Conservation (phyloP, 1,140 invertebrate genomes). For the Brachionus koreanus region DNA sequence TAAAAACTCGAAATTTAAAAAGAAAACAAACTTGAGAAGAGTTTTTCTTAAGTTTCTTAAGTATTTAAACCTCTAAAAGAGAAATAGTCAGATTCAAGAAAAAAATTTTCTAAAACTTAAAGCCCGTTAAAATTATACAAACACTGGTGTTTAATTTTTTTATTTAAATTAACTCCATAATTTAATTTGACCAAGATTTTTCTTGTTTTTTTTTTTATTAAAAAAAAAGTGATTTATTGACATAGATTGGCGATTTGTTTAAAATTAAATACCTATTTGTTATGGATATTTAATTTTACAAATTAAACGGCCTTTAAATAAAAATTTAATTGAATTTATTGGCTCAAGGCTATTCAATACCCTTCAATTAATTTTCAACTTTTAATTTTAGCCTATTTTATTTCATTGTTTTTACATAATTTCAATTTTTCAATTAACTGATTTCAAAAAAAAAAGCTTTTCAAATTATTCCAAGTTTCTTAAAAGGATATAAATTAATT, state of each 20-base stretch:
- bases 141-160: slow-evolving; percentile 2
- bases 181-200: background rate
- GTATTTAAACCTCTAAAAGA: slow-evolving; percentile 23
- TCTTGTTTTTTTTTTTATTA: background rate
- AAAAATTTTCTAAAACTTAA: background rate
- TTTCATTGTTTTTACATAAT: background rate
- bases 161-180: slow-evolving; percentile 1
- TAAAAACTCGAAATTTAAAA: slow-evolving; percentile 27
- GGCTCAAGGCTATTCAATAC: background rate
- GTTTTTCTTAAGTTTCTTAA: slow-evolving; percentile 20
- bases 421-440: background rate
- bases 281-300: background rate
- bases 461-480: background rate
- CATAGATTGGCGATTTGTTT: background rate
- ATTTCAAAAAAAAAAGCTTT: background rate
- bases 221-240: slow-evolving; percentile 2
- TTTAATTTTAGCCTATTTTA: background rate
- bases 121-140: slow-evolving; percentile 7
- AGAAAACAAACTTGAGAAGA: slow-evolving; percentile 24
- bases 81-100: slow-evolving; percentile 10
- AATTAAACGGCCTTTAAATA: background rate
- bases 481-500: background rate
- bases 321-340: background rate
- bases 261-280: slow-evolving; percentile 5
- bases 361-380: background rate